Base-by-base conservation (phyloP, 1,140 invertebrate genomes). In the Hyles vespertilio region DNA sequence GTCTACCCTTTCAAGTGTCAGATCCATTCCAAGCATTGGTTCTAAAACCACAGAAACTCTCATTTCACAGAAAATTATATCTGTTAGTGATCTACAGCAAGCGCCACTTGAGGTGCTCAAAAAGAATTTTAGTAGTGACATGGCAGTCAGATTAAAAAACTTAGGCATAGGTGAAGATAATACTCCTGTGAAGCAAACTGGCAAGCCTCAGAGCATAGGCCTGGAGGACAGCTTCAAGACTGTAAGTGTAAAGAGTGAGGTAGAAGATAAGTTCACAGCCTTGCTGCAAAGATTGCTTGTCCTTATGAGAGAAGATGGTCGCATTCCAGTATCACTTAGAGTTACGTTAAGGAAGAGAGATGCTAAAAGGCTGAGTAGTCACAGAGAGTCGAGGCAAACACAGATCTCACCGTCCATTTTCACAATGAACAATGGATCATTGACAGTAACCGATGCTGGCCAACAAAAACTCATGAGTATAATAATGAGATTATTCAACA, bases 141-240 rank as follows among this genome's bases (percentile, higher is more conserved):
- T 93, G 62, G 93, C 93, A 22, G 90, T 91, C 48, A 92, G 91
- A 82, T 80, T 96, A 51, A 92, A 93, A 69, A 92, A 93, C 51
- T 86, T 95, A 61, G 92, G 93, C 57, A 91, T 92, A 83, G 95
- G 95, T 11, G 92, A 93, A 51, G 95, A 96, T 79, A 90, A 91
- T 55, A 90, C 91, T 59, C 79, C 86, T 44, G 94, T 96, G 0
- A 95, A 95, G 76, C 89, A 91, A 43, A 92, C 92, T 12, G 94
- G 93, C 1, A 93, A 92, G 71, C 92, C 93, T 61, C 89, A 93
- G 77, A 92, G 92, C 57, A 91, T 96, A 74, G 94, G 95, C 40
- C 79, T 96, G 61, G 95, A 96, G 72, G 95, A 96, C 80, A 92
- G 93, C 48, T 94, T 93, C 77, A 92, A 91, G 67, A 92, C 91